Percentiles rank a stretch among this genome's conserved stretches.
Conservation (phyloP, 2,888 invertebrate genomes). For the Diploptera punctata region DNA sequence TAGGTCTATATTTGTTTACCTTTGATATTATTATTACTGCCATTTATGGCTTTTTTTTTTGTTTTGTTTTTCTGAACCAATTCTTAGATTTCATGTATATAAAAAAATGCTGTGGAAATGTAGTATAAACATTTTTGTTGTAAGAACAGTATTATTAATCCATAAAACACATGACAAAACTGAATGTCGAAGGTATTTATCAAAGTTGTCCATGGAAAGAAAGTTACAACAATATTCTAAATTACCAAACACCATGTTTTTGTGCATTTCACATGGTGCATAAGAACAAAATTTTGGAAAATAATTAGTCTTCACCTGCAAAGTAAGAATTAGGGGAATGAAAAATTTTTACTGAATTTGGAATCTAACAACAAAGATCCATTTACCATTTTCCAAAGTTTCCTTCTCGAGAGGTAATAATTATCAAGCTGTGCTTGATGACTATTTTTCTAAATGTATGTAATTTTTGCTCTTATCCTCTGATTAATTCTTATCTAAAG, state of each 20-base stretch:
- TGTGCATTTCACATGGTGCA: constrained; percentile 12
- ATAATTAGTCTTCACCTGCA: not conserved
- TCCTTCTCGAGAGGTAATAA: not conserved
- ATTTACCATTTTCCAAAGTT: constrained; percentile 12
- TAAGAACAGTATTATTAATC: too few species aligned
- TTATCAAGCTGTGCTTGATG: constrained; percentile 7
- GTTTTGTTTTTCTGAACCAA: too few species aligned
- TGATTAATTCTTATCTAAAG: constrained; percentile 6
- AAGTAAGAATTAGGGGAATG: not conserved
- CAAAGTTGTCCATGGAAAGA: constrained; percentile 38
- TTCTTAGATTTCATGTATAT: too few species aligned
- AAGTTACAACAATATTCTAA: constrained; percentile 37
- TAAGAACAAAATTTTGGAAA: constrained; percentile 7
- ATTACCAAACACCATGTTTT: constrained; percentile 34
- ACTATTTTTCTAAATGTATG: constrained; percentile 29
- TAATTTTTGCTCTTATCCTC: constrained; percentile 23
- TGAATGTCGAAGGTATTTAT: too few species aligned
- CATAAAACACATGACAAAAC: too few species aligned
- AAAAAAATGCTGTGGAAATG: too few species aligned
- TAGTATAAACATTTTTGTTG: too few species aligned
- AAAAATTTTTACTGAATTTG: constrained; percentile 8
- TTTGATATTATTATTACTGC: too few species aligned
- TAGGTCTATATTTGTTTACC: too few species aligned
- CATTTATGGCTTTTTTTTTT: too few species aligned
- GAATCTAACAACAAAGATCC: constrained; percentile 12